Base-by-base conservation (phyloP, 2,888 invertebrate species). In the Acleris sparsana region DNA sequence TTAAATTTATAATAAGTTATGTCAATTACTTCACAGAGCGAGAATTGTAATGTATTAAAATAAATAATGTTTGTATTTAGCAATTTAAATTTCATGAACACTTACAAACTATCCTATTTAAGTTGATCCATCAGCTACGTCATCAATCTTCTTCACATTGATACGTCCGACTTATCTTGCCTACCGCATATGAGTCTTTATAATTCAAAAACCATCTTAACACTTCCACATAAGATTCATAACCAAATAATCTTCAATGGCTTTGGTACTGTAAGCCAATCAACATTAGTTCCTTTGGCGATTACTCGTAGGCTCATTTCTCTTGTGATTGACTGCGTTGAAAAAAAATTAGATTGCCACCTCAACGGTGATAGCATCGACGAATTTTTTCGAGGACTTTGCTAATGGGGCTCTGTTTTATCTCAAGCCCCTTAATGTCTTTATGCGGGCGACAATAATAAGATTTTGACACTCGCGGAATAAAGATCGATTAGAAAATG, bases 321-420 rank as follows among this genome's bases (percentile, higher is more conserved):
- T 86, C 82, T 76, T 74, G 84, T 87, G 90, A 92, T 91, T 88
- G 90, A 89, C 87, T 85, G 86, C 74, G 80, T 79, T 86, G 80
- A 84, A 75, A 72, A 88, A 87, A 92, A 92, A 91, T 84, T 88
- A 80, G 89, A 91, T 90, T 90, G 86, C 88, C 92, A 89, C 91
- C 89, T 89, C 86, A 79, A 84, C 80, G 80, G 79, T 77, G 90
- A 91, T 91, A 84, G 78, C 79, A 87, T 91, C 90, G 88, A 79
- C 80, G 80, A 84, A 70, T 79, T 89, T 90, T 88, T 86, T 79
- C 75, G 79, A 79, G 79, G 82, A 77, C 78, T 74, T 82, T 79
- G 77, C 88, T 92, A 92, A 92, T 92, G 88, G 91, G 83, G 73
- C 85, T 84, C 92, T 92, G 92, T 89, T 92, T 92, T 92, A 92